A percentile compares a stretch with the other conserved stretches of the same genome.
phyloP scores from a whole-genome alignment of 2,888 invertebrate genomes.

The Eulithis prunata region DNA sequence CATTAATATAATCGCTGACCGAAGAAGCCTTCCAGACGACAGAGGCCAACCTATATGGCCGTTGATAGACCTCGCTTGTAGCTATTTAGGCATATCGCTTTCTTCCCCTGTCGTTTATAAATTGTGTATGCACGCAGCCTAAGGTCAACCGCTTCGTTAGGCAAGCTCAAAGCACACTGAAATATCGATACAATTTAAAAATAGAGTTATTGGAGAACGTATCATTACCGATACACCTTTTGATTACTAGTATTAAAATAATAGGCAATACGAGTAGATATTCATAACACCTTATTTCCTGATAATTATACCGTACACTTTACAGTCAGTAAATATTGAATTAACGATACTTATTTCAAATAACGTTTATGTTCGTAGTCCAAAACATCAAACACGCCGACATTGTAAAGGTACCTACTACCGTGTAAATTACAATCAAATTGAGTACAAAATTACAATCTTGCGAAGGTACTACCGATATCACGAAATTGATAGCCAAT shows the following conservation, averaged over 20 bases:
- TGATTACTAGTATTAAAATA: slow-evolving; percentile 33
- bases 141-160: slow-evolving; percentile 53
- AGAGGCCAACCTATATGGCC: slow-evolving; percentile 45
- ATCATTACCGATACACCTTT: slow-evolving; percentile 24
- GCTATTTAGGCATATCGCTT: slow-evolving; percentile 60
- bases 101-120: slow-evolving; percentile 63
- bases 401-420: slow-evolving; percentile 23
- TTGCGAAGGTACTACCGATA: slow-evolving; percentile 53
- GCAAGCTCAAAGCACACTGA: slow-evolving; percentile 32
- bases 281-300: slow-evolving; percentile 33
- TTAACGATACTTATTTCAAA: slow-evolving; percentile 23
- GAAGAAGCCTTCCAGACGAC: slow-evolving; percentile 54
- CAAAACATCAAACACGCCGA: slow-evolving; percentile 33
- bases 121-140: slow-evolving; percentile 43
- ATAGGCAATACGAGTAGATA: slow-evolving; percentile 18
- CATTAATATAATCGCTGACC: slow-evolving; percentile 73
- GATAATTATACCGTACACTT: slow-evolving; percentile 29
- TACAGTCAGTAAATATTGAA: slow-evolving; percentile 25
- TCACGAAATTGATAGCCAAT: slow-evolving; percentile 53
- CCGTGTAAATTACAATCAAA: slow-evolving; percentile 47
- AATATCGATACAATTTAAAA: slow-evolving; percentile 32
- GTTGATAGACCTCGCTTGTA: slow-evolving; percentile 58
- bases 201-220: slow-evolving; percentile 31
- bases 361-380: slow-evolving; percentile 17
- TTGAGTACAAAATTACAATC: slow-evolving; percentile 49